Percentiles rank a stretch among this genome's conserved stretches.
phyloP scores from a whole-genome alignment of 2,113 vertebrate genomes.

The Paramisgurnus dabryanus region DNA sequence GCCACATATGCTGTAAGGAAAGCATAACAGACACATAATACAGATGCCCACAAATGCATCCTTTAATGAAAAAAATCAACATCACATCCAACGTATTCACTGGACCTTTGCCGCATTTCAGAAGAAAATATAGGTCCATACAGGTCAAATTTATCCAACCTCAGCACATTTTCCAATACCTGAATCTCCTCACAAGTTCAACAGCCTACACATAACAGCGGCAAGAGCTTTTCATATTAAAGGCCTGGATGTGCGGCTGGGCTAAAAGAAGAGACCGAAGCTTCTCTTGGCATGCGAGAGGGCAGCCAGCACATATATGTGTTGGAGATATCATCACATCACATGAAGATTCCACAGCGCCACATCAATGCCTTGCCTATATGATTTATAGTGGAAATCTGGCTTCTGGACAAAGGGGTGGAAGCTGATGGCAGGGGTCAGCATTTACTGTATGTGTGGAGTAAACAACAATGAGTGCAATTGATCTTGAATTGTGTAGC shows the following conservation, averaged over 20 bases:
- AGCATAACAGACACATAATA: too few relatives aligned
- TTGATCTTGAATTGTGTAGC: not conserved
- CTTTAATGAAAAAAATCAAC: too few relatives aligned
- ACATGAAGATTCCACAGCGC: conserved; percentile 65
- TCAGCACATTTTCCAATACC: conserved; percentile 45
- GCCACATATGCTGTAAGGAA: too few relatives aligned
- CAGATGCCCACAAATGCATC: too few relatives aligned
- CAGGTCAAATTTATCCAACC: conserved; percentile 4
- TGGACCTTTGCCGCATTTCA: not conserved
- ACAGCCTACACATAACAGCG: conserved; percentile 56
- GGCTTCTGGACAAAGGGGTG: conserved; percentile 26
- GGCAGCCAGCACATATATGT: conserved; percentile 47
- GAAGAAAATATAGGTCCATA: not conserved
- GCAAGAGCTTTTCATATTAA: conserved; percentile 69
- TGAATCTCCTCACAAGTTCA: conserved; percentile 58
- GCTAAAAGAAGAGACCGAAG: conserved; percentile 58
- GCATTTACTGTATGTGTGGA: conserved; percentile 8
- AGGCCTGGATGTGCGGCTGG: conserved; percentile 54
- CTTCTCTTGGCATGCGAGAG: conserved; percentile 46
- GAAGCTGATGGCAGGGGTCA: conserved; percentile 20
- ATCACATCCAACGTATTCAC: not conserved
- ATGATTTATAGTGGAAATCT: conserved; percentile 36
- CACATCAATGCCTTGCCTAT: conserved; percentile 57
- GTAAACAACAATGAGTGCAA: conserved; percentile 16
- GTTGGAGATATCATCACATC: conserved; percentile 70